phyloP scores from a whole-genome alignment of 1,140 invertebrate species.

The Pseudomyrmex sp. region DNA sequence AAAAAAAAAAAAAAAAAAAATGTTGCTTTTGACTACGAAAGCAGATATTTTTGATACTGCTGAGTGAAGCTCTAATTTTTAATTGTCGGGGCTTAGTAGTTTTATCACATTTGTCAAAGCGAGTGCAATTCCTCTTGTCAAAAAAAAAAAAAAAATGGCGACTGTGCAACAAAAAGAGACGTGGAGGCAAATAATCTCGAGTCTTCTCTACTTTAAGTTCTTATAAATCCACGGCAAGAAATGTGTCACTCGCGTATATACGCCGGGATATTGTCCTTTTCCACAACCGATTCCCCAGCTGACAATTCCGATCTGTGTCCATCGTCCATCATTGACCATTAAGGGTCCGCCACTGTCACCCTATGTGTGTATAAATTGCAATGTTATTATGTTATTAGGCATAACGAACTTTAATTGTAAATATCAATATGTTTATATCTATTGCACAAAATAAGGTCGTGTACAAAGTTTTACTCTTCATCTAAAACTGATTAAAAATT shows the following conservation, averaged over 20 bases:
- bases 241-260: constrained; percentile 92
- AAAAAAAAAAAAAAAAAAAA: neutral
- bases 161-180: constrained; percentile 12
- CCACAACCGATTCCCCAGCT: constrained; percentile 98
- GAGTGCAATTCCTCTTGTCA: constrained; percentile 56
- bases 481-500: too few relatives aligned
- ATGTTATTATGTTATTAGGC: constrained; percentile 9
- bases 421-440: neutral
- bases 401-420: constrained; percentile 15
- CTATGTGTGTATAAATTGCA: constrained; percentile 83
- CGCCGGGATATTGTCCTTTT: constrained; percentile 95
- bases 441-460: neutral
- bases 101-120: constrained; percentile 55
- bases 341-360: constrained; percentile 97
- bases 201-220: constrained; percentile 86
- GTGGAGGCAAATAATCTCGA: neutral
- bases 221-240: constrained; percentile 93
- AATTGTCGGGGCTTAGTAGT: neutral
- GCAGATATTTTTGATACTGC: constrained; percentile 32
- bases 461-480: too few relatives aligned
- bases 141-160: neutral
- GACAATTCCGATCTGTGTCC: constrained; percentile 95
- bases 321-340: constrained; percentile 92
- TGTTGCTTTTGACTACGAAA: constrained; percentile 24
- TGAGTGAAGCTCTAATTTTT: constrained; percentile 23